Conservation (phyloP, 2,888 invertebrate genomes). For the Apamea crenata region DNA sequence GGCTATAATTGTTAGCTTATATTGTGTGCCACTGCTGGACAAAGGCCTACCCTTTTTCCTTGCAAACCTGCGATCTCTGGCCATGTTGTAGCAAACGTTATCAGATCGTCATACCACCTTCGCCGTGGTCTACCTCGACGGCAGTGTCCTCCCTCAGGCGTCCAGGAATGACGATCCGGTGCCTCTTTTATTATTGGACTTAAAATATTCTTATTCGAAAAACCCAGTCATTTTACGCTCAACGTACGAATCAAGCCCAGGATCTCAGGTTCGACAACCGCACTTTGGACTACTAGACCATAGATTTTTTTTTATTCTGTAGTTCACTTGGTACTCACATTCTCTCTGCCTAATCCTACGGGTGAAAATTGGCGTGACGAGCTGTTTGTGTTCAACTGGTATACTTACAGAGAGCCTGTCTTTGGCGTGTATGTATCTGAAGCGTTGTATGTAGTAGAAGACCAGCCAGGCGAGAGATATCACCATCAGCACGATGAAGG, state of each 20-base stretch:
- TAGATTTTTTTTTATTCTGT: neutral
- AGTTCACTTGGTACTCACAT: neutral
- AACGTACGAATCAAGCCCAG: neutral
- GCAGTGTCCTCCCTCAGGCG: too few species aligned
- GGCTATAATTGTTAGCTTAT: too few species aligned
- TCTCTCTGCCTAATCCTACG: neutral
- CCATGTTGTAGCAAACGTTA: too few species aligned
- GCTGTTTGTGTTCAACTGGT: neutral
- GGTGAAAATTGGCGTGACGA: neutral
- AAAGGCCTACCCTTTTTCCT: too few species aligned
- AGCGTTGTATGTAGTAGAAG: conserved; percentile 98
- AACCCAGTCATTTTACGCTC: neutral
- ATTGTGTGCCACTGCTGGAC: too few species aligned
- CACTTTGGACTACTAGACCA: neutral
- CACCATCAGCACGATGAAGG: conserved; percentile 98
- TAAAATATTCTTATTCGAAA: neutral
- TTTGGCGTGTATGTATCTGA: conserved; percentile 98
- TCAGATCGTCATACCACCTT: too few species aligned
- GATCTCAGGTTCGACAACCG: neutral
- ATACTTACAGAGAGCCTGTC: conserved; percentile 96
- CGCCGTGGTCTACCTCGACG: too few species aligned
- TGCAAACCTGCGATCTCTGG: too few species aligned
- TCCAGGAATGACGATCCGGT: too few species aligned
- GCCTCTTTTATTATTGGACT: too few species aligned
- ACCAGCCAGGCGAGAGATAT: conserved; percentile 98